phyloP scores from a whole-genome alignment of 2,888 invertebrate genomes.

The Drosophila lutescens region DNA sequence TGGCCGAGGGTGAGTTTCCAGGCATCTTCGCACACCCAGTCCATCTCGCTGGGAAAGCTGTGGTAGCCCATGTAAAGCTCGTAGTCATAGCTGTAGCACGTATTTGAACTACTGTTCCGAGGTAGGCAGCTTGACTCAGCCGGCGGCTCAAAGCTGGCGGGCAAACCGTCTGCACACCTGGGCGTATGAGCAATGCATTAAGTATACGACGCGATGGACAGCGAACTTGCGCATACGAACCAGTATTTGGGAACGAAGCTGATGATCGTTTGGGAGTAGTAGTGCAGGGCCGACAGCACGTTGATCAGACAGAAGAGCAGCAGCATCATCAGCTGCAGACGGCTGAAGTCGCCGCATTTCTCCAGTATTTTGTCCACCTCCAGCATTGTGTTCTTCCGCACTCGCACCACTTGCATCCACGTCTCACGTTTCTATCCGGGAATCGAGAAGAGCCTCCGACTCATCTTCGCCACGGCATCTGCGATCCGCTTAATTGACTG shows the following conservation, averaged over 20 bases:
- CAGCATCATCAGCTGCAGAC: slow-evolving; percentile 85
- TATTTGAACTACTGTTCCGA: background rate
- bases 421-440: slow-evolving; percentile 6
- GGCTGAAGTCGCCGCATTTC: slow-evolving; percentile 86
- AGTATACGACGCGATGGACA: slow-evolving; percentile 2
- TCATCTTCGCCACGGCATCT: slow-evolving; percentile 21
- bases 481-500: slow-evolving; percentile 6
- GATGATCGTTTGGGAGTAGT: slow-evolving; percentile 87
- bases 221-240: slow-evolving; percentile 61
- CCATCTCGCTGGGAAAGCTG: slow-evolving; percentile 87
- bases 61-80: slow-evolving; percentile 85
- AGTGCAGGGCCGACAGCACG: slow-evolving; percentile 86
- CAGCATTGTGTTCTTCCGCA: slow-evolving; percentile 64
- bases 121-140: slow-evolving; percentile 64
- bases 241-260: slow-evolving; percentile 85
- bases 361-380: slow-evolving; percentile 85
- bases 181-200: slow-evolving; percentile 18
- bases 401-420: slow-evolving; percentile 19
- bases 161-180: slow-evolving; percentile 71
- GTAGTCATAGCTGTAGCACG: slow-evolving; percentile 86
- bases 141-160: slow-evolving; percentile 8
- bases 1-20: slow-evolving; percentile 87
- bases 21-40: slow-evolving; percentile 87
- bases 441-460: background rate
- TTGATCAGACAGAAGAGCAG: slow-evolving; percentile 86